A percentile compares a stretch with the other conserved stretches of the same genome.
These are phyloP conservation scores for Calliphora vicina DNA, from an alignment of 1,140 invertebrate genomes.

Conservation along the genomic window DNA sequence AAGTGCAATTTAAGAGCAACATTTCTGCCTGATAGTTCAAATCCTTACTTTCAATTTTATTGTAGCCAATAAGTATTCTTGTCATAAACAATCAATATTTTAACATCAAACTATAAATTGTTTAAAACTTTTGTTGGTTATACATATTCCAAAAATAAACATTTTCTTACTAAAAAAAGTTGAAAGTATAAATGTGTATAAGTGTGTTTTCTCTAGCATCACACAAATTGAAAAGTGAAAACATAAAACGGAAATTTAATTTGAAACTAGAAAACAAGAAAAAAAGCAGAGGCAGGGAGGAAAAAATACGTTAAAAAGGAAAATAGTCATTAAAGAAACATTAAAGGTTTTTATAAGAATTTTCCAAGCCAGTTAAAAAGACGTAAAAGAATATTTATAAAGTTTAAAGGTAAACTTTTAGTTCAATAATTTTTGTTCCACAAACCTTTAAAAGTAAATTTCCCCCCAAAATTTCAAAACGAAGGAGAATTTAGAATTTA, in stretches of 20 bases:
- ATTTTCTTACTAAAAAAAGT: too few relatives aligned
- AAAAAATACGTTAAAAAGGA: background rate
- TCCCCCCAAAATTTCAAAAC: background rate
- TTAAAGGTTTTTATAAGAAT: background rate
- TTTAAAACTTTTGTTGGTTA: too few relatives aligned
- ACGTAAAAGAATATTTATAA: too few relatives aligned
- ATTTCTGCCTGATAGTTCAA: too few relatives aligned
- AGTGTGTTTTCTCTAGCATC: background rate
- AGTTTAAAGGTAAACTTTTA: too few relatives aligned
- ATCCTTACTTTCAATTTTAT: too few relatives aligned
- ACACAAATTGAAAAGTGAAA: slow-evolving; percentile 2
- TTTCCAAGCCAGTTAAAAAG: too few relatives aligned
- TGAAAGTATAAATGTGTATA: background rate
- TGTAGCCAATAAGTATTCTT: too few relatives aligned
- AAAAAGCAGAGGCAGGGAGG: background rate
- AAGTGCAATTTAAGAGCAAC: too few relatives aligned
- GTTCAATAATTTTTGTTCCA: background rate
- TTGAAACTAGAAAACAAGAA: background rate
- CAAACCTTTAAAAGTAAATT: background rate
- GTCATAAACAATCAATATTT: too few relatives aligned
- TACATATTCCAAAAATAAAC: too few relatives aligned
- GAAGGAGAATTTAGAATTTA: background rate
- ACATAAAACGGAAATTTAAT: slow-evolving; percentile 9
- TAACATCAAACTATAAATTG: too few relatives aligned
- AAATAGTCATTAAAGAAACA: background rate